These are phyloP conservation scores for Tetramorium parvispinum DNA, from an alignment of 1,140 invertebrate genomes.

Conservation along the genomic window DNA sequence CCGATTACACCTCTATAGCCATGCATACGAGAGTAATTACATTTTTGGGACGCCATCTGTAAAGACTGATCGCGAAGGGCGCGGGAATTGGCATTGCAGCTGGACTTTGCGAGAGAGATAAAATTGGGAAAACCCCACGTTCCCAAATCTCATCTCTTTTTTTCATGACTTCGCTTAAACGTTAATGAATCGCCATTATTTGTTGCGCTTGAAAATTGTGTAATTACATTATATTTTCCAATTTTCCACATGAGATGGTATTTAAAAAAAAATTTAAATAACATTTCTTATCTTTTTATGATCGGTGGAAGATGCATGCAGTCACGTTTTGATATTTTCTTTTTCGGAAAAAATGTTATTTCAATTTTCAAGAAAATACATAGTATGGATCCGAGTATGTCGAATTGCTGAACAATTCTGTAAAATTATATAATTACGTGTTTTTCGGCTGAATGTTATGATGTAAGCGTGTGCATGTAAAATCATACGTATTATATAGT, in stretches of 20 bases:
- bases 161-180: slow-evolving; percentile 19
- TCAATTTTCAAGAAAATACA: neutral
- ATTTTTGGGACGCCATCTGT: slow-evolving; percentile 54
- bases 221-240: neutral
- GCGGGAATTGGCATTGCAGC: neutral
- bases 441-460: neutral
- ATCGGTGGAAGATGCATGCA: neutral
- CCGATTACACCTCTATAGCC: slow-evolving; percentile 37
- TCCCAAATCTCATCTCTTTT: neutral
- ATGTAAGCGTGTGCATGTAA: neutral
- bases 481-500: slow-evolving; percentile 12
- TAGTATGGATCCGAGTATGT: neutral
- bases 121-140: neutral
- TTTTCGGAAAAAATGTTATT: neutral
- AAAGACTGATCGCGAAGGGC: slow-evolving; percentile 22
- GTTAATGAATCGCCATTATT: slow-evolving; percentile 11
- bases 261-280: neutral
- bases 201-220: neutral
- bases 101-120: slow-evolving; percentile 29
- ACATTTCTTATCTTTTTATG: neutral
- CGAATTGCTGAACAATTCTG: neutral
- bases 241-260: neutral
- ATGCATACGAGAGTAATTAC: slow-evolving; percentile 50
- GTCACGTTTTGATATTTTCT: neutral
- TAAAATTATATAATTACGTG: neutral